phyloP scores from a whole-genome alignment of 1,140 invertebrate genomes.

The Drosophila subobscura region DNA sequence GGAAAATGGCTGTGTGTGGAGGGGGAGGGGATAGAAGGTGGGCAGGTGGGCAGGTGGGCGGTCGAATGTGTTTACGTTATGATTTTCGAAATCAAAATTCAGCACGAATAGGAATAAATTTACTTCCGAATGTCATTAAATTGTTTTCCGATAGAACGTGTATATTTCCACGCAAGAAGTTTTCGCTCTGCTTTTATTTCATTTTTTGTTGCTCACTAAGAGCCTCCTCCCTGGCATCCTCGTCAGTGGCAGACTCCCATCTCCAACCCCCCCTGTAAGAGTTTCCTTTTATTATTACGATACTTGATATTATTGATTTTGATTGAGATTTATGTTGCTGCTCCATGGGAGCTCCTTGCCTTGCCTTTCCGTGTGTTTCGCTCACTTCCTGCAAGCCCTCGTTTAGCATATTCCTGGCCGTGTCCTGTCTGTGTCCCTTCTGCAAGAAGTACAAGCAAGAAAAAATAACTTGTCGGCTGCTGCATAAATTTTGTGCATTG shows the following conservation, averaged over 20 bases:
- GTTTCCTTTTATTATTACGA: slow-evolving; percentile 74
- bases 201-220: slow-evolving; percentile 35
- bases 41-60: slow-evolving; percentile 18
- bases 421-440: neutral
- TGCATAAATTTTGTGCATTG: slow-evolving; percentile 59
- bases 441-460: too few relatives aligned
- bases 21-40: neutral
- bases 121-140: slow-evolving; percentile 84
- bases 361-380: neutral
- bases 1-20: neutral
- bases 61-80: slow-evolving; percentile 81
- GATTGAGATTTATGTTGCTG: slow-evolving; percentile 75
- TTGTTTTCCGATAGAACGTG: slow-evolving; percentile 83
- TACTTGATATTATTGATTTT: slow-evolving; percentile 82
- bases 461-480: slow-evolving; percentile 15
- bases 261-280: slow-evolving; percentile 19
- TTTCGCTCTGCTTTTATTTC: slow-evolving; percentile 6
- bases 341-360: neutral
- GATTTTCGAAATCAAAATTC: slow-evolving; percentile 83
- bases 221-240: slow-evolving; percentile 22
- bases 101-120: slow-evolving; percentile 83
- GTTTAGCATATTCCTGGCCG: slow-evolving; percentile 57
- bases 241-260: slow-evolving; percentile 9
- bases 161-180: slow-evolving; percentile 77
- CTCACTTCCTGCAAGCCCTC: slow-evolving; percentile 14